Base-by-base conservation (phyloP, 2,888 invertebrate genomes). In the Rhopalosiphum nymphaeae region DNA sequence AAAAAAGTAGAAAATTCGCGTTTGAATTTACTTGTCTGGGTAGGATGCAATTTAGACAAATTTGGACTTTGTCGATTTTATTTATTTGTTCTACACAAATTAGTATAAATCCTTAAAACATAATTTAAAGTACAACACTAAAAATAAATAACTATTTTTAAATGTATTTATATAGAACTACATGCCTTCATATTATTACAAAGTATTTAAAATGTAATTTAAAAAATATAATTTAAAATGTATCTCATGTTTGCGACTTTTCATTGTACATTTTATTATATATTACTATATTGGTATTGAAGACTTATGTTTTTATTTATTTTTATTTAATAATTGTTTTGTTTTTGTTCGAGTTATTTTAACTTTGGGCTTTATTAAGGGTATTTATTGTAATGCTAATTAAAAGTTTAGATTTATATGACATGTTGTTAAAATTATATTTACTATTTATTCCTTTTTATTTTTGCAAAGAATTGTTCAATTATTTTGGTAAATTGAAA, bases 391-490 rank as follows among this genome's bases (percentile, higher is more conserved):
- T 56, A 90, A 93, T 90, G 61, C 90, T 93, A 89, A 93, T 93
- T 89, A 49, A 90, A 85, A 93, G 85, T 93, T 90, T 90, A 93
- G 84, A 93, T 93, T 78, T 93, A 93, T 93, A 89, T 89, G 61
- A 93, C 84, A 90, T 93, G 89, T 93, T 93, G 93, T 93, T 93
- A 90, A 93, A 93, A 93, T 89, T 93, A 93, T 93, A 93, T 93
- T 93, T 93, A 93, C 89, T 90, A 93, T 93, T 93, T 90, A 90
- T 88, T 67, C 13, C 56, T 90, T 93, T 89, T 89, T 84, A 57
- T 92, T 93, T 93, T 57, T 56, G 46, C 90, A 85, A 46, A 90
- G n/a, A 90, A 78, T 86, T 90, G 93, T 93, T 93, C 89, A 93
- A 93, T 93, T 90, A 93, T 93, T 86, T 90, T 93, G 90, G 90